Percentiles rank a stretch among this genome's conserved stretches.
Evolutionary conservation across 2,888 invertebrate species (phyloP).

Genomic region (Agrotis exclamationis): DNA sequence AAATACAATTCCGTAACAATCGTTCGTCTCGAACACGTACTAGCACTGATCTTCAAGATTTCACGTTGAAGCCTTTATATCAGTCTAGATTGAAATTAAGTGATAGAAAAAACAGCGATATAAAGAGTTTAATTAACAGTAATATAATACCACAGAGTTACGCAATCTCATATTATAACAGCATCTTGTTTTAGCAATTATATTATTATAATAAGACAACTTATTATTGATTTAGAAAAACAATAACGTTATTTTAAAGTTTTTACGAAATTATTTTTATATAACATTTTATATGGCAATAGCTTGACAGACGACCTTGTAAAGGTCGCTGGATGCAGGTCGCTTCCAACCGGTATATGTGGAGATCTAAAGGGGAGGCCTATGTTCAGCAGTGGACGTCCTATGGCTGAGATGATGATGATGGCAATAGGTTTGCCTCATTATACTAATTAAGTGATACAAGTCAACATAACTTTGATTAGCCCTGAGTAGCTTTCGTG

Average conservation of each 20-base stretch:
- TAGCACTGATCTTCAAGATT: conserved; percentile 34
- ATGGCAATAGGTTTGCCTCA: too few species aligned
- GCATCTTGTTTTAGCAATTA: background rate
- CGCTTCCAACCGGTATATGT: too few species aligned
- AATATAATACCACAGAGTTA: conserved; percentile 14
- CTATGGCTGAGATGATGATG: too few species aligned
- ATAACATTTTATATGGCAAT: background rate
- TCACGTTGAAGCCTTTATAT: conserved; percentile 43
- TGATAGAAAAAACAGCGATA: conserved; percentile 44
- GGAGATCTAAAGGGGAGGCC: too few species aligned
- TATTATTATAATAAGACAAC: background rate
- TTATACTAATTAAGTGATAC: background rate
- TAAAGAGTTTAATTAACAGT: conserved; percentile 48
- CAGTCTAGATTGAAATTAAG: conserved; percentile 52
- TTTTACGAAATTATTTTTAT: background rate
- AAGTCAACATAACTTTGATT: background rate
- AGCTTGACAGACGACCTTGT: too few species aligned
- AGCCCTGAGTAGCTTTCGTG: background rate
- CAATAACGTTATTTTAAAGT: background rate
- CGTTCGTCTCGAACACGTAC: conserved; percentile 45
- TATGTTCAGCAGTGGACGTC: too few species aligned
- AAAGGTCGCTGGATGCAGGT: too few species aligned
- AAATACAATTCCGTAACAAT: conserved; percentile 45
- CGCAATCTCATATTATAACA: conserved; percentile 12
- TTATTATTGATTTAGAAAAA: background rate